Conservation (phyloP, 2,888 invertebrate genomes). For the Spodoptera picta region DNA sequence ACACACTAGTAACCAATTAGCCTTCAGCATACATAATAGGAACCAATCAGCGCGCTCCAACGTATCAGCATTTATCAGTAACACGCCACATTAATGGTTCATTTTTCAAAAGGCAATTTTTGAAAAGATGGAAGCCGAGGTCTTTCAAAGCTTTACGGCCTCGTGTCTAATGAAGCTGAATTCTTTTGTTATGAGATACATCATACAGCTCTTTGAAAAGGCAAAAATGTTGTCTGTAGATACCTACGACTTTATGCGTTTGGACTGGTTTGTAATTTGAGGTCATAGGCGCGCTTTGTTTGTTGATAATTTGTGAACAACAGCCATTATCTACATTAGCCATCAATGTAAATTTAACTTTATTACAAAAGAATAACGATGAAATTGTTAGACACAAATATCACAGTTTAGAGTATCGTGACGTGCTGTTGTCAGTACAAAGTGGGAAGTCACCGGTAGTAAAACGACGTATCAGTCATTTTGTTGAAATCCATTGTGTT, state of each 20-base stretch:
- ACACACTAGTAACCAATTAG: constrained; percentile 23
- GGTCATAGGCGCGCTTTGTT: constrained; percentile 22
- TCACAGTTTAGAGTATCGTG: no score
- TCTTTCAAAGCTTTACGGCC: constrained; percentile 59
- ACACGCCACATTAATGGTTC: constrained; percentile 54
- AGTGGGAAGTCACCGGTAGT: constrained; percentile 14
- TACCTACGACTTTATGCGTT: constrained; percentile 47
- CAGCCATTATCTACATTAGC: no score
- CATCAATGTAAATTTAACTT: no score
- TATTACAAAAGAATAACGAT: no score
- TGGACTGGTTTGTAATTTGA: constrained; percentile 30
- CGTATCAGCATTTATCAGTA: constrained; percentile 44
- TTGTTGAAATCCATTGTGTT: constrained; percentile 21
- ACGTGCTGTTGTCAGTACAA: background rate
- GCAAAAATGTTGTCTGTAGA: constrained; percentile 33
- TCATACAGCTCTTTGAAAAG: constrained; percentile 46
- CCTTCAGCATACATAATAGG: constrained; percentile 22
- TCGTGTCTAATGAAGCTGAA: constrained; percentile 70
- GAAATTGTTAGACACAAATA: no score
- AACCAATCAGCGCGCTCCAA: constrained; percentile 28
- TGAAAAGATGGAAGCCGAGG: constrained; percentile 41
- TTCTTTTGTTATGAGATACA: constrained; percentile 69
- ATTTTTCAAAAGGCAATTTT: constrained; percentile 65
- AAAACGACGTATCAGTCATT: constrained; percentile 23
- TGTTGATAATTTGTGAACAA: constrained; percentile 7